phyloP scores from a whole-genome alignment of 2,113 vertebrate species.

The Oxyura jamaicensis region DNA sequence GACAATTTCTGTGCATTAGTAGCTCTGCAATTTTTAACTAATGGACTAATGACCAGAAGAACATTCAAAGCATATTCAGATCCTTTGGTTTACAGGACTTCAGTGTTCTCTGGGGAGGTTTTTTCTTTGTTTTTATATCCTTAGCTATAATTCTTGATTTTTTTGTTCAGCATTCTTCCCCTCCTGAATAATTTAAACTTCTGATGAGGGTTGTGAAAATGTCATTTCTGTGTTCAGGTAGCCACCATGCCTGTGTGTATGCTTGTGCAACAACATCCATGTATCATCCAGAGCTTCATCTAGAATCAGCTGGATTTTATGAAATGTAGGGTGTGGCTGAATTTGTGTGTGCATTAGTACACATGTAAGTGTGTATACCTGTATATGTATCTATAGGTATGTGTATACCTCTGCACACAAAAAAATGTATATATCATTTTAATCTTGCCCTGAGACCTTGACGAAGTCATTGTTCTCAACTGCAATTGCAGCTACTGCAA shows the following conservation, averaged over 20 bases:
- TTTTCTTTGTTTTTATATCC: background rate
- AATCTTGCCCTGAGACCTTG: background rate
- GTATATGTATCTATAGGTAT: background rate
- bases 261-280: rapidly evolving
- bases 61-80: background rate
- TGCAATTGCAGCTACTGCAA: background rate
- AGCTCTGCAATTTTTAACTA: background rate
- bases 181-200: background rate
- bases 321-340: background rate
- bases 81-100: rapidly evolving
- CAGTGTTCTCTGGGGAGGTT: background rate
- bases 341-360: background rate
- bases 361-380: background rate
- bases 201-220: background rate
- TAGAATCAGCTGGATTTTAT: background rate
- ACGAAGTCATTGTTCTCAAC: background rate
- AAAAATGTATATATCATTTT: background rate
- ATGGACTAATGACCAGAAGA: background rate
- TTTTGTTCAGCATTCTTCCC: background rate
- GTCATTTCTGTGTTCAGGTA: background rate
- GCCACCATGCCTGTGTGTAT: background rate
- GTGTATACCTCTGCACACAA: background rate
- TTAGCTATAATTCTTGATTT: background rate
- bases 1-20: background rate
- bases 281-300: background rate